Conservation (phyloP, 2,113 vertebrate species). For the Solenodon paradoxus region DNA sequence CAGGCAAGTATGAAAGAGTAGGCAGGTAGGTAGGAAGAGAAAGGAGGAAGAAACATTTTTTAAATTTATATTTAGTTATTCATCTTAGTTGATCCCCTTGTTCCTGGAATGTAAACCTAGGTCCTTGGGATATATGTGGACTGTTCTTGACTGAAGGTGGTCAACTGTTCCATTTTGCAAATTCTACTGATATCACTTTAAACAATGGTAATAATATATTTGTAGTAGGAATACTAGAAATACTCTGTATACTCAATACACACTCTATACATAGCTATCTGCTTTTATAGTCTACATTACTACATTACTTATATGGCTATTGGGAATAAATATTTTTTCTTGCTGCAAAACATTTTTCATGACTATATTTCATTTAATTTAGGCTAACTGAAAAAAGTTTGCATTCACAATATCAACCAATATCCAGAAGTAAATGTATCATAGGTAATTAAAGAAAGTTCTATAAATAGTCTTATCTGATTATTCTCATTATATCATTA, state of each 20-base stretch:
- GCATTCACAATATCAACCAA: background rate
- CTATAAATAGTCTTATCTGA: background rate
- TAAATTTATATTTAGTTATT: too few species aligned
- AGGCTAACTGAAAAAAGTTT: background rate
- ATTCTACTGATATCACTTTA: background rate
- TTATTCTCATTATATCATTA: slow-evolving; percentile 11
- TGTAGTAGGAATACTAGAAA: background rate
- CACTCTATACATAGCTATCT: background rate
- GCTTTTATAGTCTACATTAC: background rate
- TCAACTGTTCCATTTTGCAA: too few species aligned
- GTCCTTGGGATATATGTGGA: too few species aligned
- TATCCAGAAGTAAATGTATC: background rate
- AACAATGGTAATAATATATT: background rate
- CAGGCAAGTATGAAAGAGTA: too few species aligned
- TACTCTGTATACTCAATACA: background rate
- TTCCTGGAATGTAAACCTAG: too few species aligned
- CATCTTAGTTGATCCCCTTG: too few species aligned
- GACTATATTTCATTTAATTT: slow-evolving; percentile 29
- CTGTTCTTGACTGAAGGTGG: too few species aligned
- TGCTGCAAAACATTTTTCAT: background rate
- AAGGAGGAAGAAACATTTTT: too few species aligned
- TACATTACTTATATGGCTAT: background rate
- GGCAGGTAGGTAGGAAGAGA: too few species aligned
- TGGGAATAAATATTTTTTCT: background rate
- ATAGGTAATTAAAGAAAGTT: background rate